These are phyloP conservation scores for Netta rufina DNA, from an alignment of 2,797 vertebrate species.

Conservation along the genomic window DNA sequence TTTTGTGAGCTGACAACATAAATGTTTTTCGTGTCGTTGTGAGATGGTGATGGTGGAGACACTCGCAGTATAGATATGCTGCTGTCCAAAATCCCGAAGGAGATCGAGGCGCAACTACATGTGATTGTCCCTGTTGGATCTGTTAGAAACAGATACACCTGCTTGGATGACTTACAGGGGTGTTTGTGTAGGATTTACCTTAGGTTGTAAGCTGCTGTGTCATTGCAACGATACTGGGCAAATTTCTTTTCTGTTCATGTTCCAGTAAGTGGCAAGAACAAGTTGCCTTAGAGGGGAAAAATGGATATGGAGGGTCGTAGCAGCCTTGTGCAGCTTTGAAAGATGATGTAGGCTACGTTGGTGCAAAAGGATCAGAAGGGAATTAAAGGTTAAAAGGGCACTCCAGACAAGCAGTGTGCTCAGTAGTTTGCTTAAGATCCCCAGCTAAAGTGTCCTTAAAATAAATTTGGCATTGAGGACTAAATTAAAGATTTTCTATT, in stretches of 20 bases:
- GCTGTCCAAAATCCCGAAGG: background rate
- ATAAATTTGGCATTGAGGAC: background rate
- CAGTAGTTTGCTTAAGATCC: rapidly evolving
- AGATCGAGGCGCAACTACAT: background rate
- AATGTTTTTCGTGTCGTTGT: rapidly evolving
- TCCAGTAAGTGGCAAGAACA: rapidly evolving
- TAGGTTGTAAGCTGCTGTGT: background rate
- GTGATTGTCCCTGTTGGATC: background rate
- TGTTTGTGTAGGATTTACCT: background rate
- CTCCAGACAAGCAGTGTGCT: background rate
- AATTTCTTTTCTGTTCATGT: rapidly evolving
- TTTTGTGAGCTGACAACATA: background rate
- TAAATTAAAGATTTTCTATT: background rate
- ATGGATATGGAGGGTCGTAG: rapidly evolving
- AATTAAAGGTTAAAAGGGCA: background rate
- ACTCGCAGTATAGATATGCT: rapidly evolving
- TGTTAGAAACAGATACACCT: background rate
- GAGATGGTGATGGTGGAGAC: background rate
- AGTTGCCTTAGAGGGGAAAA: rapidly evolving
- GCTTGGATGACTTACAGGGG: background rate
- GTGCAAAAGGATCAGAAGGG: background rate
- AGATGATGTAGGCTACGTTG: rapidly evolving
- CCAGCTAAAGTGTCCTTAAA: background rate
- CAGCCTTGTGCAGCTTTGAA: background rate
- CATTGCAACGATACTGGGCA: rapidly evolving